A percentile compares a stretch with the other conserved stretches of the same genome.
phyloP scores from a whole-genome alignment of 2,888 invertebrate species.

The Gnatocerus cornutus region DNA sequence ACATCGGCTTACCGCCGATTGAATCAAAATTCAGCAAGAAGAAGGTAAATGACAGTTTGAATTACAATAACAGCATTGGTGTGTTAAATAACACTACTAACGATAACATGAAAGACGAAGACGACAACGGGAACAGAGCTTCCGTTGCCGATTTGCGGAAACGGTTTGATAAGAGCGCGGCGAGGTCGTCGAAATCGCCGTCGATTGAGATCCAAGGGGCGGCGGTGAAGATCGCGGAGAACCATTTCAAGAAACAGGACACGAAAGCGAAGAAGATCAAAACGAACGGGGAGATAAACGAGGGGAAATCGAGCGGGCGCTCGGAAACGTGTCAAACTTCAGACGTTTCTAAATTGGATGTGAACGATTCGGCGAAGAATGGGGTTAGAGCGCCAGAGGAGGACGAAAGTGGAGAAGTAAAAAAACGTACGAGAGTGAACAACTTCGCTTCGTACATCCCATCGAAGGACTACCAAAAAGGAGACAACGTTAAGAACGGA shows the following conservation, averaged over 20 bases:
- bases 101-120: slow-evolving; percentile 70
- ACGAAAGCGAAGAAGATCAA: slow-evolving; percentile 20
- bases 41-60: slow-evolving; percentile 65
- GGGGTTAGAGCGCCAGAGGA: slow-evolving; percentile 53
- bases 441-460: slow-evolving; percentile 78
- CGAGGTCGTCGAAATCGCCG: slow-evolving; percentile 60
- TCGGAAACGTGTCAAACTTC: slow-evolving; percentile 21
- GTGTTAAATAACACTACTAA: slow-evolving; percentile 69
- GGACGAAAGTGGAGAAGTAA: slow-evolving; percentile 50
- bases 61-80: slow-evolving; percentile 64
- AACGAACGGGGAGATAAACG: background rate
- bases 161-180: slow-evolving; percentile 71
- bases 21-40: slow-evolving; percentile 63
- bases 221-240: slow-evolving; percentile 51
- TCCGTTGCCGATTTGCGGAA: slow-evolving; percentile 76
- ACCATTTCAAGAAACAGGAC: slow-evolving; percentile 58
- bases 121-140: slow-evolving; percentile 76
- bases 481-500: slow-evolving; percentile 22
- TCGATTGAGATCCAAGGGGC: slow-evolving; percentile 33
- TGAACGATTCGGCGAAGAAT: slow-evolving; percentile 48
- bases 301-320: slow-evolving; percentile 18
- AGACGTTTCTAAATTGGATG: slow-evolving; percentile 39
- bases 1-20: slow-evolving; percentile 72
- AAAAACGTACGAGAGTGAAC: slow-evolving; percentile 67
- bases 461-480: slow-evolving; percentile 66